phyloP scores from a whole-genome alignment of 2,797 vertebrate species.

The Aeoliscus strigatus region DNA sequence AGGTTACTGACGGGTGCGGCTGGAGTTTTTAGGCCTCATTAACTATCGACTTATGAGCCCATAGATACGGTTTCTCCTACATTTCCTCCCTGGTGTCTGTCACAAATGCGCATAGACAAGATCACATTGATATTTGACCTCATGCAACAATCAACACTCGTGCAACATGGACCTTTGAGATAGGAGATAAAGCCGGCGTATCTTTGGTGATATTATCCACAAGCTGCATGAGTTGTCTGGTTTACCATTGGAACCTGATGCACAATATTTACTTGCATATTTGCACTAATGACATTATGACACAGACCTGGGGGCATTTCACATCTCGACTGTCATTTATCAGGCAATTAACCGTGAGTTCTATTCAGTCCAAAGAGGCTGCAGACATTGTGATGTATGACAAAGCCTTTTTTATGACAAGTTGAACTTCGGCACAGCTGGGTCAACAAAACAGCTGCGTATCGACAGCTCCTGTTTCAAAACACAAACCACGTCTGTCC shows the following conservation, averaged over 20 bases:
- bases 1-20: too few relatives aligned
- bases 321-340: too few relatives aligned
- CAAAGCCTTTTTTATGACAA: neutral
- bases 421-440: slow-evolving; percentile 31
- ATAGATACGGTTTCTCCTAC: too few relatives aligned
- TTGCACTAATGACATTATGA: too few relatives aligned
- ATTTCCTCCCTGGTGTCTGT: too few relatives aligned
- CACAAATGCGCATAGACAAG: slow-evolving; percentile 4
- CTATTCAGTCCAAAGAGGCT: neutral
- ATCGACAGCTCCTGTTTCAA: neutral
- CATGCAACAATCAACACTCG: slow-evolving; percentile 20
- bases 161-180: slow-evolving; percentile 64
- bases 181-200: slow-evolving; percentile 54
- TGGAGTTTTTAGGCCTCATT: too few relatives aligned
- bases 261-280: too few relatives aligned
- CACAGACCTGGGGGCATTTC: too few relatives aligned
- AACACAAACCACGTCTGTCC: neutral
- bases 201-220: slow-evolving; percentile 21
- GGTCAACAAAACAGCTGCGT: slow-evolving; percentile 26
- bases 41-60: too few relatives aligned
- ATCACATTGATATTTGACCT: slow-evolving; percentile 34
- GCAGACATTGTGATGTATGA: neutral
- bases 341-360: too few relatives aligned
- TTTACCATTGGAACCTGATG: slow-evolving; percentile 1
- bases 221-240: slow-evolving; percentile 8